These are phyloP conservation scores for Falco berigora DNA, from an alignment of 2,797 vertebrate species.

Conservation along the genomic window DNA sequence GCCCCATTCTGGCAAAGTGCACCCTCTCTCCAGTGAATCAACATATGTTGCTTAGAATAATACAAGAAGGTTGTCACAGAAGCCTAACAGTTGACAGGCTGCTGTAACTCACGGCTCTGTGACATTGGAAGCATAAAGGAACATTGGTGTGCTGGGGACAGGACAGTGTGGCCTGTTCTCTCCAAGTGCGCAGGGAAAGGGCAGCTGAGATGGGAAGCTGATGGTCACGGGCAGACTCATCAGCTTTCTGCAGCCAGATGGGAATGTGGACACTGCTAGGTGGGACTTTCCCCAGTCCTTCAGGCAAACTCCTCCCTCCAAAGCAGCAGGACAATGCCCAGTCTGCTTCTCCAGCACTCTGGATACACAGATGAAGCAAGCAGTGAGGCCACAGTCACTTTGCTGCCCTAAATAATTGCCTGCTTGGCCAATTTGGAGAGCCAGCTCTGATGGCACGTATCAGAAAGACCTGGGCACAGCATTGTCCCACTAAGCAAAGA, in stretches of 20 bases:
- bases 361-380: neutral
- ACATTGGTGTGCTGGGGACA: neutral
- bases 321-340: neutral
- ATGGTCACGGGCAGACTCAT: neutral
- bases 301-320: neutral
- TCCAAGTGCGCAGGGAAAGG: accelerated
- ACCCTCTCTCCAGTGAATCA: neutral
- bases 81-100: neutral
- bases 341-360: neutral
- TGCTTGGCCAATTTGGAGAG: neutral
- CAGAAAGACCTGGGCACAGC: neutral
- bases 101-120: neutral
- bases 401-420: neutral
- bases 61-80: neutral
- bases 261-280: neutral
- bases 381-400: neutral
- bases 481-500: neutral
- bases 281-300: neutral
- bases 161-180: neutral
- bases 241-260: neutral
- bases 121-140: neutral
- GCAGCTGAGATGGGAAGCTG: neutral
- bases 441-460: neutral
- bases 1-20: neutral
- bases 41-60: neutral